Percentiles rank a stretch among this genome's conserved stretches.
Conservation (phyloP, 2,797 vertebrate species). For the Brachyrhaphis roseni region DNA sequence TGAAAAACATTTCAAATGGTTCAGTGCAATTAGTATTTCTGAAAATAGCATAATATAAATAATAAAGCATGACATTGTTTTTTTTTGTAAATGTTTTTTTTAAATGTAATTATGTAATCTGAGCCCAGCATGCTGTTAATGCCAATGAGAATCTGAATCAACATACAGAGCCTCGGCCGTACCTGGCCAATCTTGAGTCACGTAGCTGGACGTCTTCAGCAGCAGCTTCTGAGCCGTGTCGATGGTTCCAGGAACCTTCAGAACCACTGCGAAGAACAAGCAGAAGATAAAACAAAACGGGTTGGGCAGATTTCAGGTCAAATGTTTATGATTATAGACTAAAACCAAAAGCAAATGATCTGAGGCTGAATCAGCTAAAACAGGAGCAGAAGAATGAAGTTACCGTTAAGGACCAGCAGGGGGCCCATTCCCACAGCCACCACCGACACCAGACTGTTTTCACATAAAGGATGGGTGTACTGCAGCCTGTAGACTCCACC, state of each 20-base stretch:
- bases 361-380: background rate
- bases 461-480: conserved; percentile 89
- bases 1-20: too few relatives aligned
- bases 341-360: background rate
- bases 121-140: too few relatives aligned
- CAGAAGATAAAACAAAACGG: background rate
- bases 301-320: background rate
- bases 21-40: too few relatives aligned
- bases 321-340: background rate
- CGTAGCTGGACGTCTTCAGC: conserved; percentile 82
- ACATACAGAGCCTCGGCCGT: conserved; percentile 10
- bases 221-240: conserved; percentile 84
- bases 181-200: conserved; percentile 84
- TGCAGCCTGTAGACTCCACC: conserved; percentile 86
- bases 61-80: too few relatives aligned
- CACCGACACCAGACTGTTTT: conserved; percentile 81
- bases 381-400: conserved; percentile 11
- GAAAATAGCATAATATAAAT: too few relatives aligned
- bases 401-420: conserved; percentile 88
- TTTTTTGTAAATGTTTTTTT: too few relatives aligned
- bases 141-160: too few relatives aligned
- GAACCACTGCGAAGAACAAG: conserved; percentile 75
- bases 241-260: conserved; percentile 83
- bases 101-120: too few relatives aligned
- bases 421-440: conserved; percentile 87